Base-by-base conservation (phyloP, 2,888 invertebrate species). In the Stegophylla sp. region DNA sequence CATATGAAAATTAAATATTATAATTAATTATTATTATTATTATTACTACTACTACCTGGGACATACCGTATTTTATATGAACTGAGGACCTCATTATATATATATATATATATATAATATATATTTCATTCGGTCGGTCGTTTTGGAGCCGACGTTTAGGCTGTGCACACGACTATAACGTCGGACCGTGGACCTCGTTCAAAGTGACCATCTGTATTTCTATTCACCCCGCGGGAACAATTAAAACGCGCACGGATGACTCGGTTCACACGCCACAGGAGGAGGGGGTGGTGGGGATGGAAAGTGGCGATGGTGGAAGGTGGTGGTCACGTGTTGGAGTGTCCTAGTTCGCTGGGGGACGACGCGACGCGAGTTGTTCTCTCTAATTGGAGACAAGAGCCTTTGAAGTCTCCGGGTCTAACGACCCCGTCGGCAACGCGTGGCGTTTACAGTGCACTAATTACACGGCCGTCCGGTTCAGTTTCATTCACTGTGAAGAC, bases 371-470 rank as follows among this genome's bases (percentile, higher is more conserved):
- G 41, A 28, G n/a, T 45, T 34, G 15, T n/a, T n/a, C 69, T 34
- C 28, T 69, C 45, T 77, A 69, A 77, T 69, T 77, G 48, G 59
- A 56, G 15, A 59, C 67, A 15, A 17, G 67, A n/a, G 59, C 59
- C 77, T 77, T 77, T 77, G 77, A 77, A 45, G 77, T 77, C 28
- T 69, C 69, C 17, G 43, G 69, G 53, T 34, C 51, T 13, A 28
- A 74, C 12, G 43, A 77, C 10, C 43, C 59, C 41, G n/a, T 13
- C n/a, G 26, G 51, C 26, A 66, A 41, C 5, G 63, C 34, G 12
- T 23, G 26, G 13, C 41, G 53, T 67, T 69, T 17, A 23, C 69
- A 59, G 12, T 10, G 56, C 7, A 15, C 26, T 48, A 77, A 69
- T 77, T 59, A 77, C 20, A 69, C 59, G 69, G 77, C 45, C 45